Evolutionary conservation across 2,888 invertebrate genomes (phyloP).

Genomic region (Nephrotoma flavescens): DNA sequence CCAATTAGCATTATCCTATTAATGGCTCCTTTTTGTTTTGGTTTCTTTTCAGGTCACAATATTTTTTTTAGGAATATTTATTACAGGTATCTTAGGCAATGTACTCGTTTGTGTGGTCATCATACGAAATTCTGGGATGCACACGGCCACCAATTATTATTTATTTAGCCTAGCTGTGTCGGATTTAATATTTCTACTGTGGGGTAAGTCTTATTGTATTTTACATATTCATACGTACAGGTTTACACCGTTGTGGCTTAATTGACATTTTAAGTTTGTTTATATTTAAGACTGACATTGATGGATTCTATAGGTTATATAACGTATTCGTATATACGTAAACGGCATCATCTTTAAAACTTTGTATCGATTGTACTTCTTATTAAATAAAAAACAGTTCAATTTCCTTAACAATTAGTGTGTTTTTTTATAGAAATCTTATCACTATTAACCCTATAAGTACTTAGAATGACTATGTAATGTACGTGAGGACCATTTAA

Average conservation of each 20-base stretch:
- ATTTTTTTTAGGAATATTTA: constrained; percentile 59
- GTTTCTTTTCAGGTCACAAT: constrained; percentile 37
- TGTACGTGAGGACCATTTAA: no score
- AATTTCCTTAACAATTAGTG: no score
- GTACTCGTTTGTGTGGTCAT: constrained; percentile 75
- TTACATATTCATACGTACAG: background rate
- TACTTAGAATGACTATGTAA: no score
- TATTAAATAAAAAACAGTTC: no score
- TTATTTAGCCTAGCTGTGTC: constrained; percentile 78
- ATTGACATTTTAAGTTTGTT: background rate
- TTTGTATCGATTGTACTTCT: no score
- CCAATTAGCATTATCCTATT: constrained; percentile 15
- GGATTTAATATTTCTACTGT: constrained; percentile 62
- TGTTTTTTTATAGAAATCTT: no score
- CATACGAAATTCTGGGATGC: constrained; percentile 63
- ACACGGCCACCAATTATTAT: constrained; percentile 85
- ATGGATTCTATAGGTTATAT: no score
- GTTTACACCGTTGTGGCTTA: background rate
- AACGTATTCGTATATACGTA: no score
- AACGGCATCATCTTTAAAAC: no score
- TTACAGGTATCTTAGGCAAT: constrained; percentile 75
- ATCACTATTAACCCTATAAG: no score
- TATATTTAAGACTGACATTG: no score
- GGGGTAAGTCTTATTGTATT: constrained; percentile 46
- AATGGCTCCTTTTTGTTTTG: background rate